Base-by-base conservation (phyloP, 64 coral and sea anemone species). In the Catalaphyllia jardinei region DNA sequence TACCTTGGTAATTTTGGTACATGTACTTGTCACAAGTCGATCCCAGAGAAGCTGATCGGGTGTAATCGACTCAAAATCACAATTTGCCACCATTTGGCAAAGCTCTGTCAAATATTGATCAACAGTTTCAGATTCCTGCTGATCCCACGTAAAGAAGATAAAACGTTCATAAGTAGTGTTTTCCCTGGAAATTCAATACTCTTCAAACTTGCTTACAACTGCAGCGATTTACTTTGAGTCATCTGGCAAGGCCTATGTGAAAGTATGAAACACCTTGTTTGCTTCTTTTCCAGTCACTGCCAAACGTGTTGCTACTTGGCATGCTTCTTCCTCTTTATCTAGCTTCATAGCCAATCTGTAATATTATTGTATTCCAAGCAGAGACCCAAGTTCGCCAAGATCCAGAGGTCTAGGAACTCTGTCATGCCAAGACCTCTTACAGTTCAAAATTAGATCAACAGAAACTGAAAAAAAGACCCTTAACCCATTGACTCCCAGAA, bases 91-190 rank as follows among this genome's bases (percentile, higher is more conserved):
- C 79, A 89, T 89, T 67, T 90, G 22, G 67, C 64, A 50, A 46
- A 90, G 62, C 22, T 90, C 88, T 28, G 65, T 90, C 69, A 82
- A 52, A 12, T 79, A 80, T 89, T 89, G 87, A 60, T 65, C 82
- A 50, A 89, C 75, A 42, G 52, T 64, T 90, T 90, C 64, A 31
- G 76, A 80, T 54, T 79, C 76, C 61, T 49, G 35, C 78, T 90
- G 77, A 77, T 90, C 77, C 11, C 88, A 20, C 8, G 88, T 90
- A 73, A 90, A 82, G 31, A 82, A 82, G 29, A 67, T 64, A 82
- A 82, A 90, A 59, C 77, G 88, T 72, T 90, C 78, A 14, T 81
- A 90, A 80, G 72, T 90, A 29, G 67, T 90, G 52, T 90, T 90
- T 30, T 82, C 76, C n/a, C 88, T 90, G 31, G 88, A 62, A 31